Percentiles rank a stretch among this genome's conserved stretches.
Conservation (phyloP, 64 coral and sea anemone genomes). For the Trachythela sp. region DNA sequence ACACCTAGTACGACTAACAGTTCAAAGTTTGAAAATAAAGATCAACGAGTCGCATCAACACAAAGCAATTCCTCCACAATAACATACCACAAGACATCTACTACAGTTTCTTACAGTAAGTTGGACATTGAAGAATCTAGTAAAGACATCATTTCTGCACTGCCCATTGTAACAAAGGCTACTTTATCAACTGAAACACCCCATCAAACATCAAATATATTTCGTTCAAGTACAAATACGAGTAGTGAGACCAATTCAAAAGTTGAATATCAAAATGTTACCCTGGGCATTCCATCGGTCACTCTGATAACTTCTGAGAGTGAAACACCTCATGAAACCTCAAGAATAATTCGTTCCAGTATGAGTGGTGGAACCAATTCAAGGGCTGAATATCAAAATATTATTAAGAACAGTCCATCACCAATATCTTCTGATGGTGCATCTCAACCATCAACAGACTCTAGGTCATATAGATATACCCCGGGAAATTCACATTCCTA, state of each 20-base stretch:
- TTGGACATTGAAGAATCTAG: neutral
- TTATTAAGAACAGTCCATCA: neutral
- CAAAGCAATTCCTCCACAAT: neutral
- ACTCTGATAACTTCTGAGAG: neutral
- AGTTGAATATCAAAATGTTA: neutral
- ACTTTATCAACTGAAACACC: neutral
- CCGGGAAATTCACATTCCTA: neutral
- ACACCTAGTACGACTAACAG: neutral
- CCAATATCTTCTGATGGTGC: neutral
- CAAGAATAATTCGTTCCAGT: neutral
- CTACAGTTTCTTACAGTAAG: neutral
- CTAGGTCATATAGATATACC: neutral
- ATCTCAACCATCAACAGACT: neutral
- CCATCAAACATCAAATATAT: neutral
- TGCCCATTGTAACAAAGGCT: neutral
- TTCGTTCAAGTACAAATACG: neutral
- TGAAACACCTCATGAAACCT: neutral
- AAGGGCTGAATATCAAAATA: neutral
- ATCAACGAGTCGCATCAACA: neutral
- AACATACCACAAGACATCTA: neutral
- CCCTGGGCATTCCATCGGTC: no score
- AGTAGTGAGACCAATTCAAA: neutral
- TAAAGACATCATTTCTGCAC: neutral
- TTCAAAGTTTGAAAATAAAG: neutral
- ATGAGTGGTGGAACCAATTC: neutral